Evolutionary conservation across 2,888 invertebrate species (phyloP).

Genomic region (Ceramica pisi): DNA sequence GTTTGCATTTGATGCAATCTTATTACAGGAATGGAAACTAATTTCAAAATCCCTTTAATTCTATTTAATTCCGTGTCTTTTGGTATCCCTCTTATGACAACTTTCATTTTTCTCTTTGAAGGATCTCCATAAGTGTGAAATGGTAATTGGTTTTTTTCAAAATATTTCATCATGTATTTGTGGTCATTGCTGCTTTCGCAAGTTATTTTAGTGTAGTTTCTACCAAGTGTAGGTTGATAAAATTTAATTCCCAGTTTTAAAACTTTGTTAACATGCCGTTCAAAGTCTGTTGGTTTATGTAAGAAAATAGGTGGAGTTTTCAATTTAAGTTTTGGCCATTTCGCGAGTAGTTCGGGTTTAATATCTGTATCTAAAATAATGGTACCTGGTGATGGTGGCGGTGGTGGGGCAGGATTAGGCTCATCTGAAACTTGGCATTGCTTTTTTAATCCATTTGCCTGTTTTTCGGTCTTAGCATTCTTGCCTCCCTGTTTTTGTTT

Average conservation of each 20-base stretch:
- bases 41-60: slow-evolving; percentile 73
- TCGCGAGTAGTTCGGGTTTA: slow-evolving; percentile 57
- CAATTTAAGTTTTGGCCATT: slow-evolving; percentile 73
- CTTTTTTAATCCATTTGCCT: slow-evolving; percentile 56
- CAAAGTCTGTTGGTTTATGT: slow-evolving; percentile 70
- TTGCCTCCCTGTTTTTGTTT: slow-evolving; percentile 59
- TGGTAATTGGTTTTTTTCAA: slow-evolving; percentile 74
- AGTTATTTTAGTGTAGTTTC: slow-evolving; percentile 71
- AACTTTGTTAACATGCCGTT: slow-evolving; percentile 69
- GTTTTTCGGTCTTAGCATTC: slow-evolving; percentile 60
- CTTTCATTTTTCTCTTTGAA: slow-evolving; percentile 76
- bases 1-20: slow-evolving; percentile 79
- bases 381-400: slow-evolving; percentile 13
- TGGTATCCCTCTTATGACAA: slow-evolving; percentile 79
- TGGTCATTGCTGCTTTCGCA: slow-evolving; percentile 74
- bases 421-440: slow-evolving; percentile 59
- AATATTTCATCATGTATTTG: slow-evolving; percentile 72
- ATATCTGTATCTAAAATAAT: slow-evolving; percentile 59
- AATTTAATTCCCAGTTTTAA: slow-evolving; percentile 71
- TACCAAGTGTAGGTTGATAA: slow-evolving; percentile 67
- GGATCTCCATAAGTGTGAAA: slow-evolving; percentile 81
- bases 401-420: neutral
- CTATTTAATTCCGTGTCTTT: slow-evolving; percentile 67
- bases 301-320: slow-evolving; percentile 78
- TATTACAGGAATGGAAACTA: slow-evolving; percentile 74